Base-by-base conservation (phyloP, 2,797 vertebrate genomes). In the Tadarida brasiliensis region DNA sequence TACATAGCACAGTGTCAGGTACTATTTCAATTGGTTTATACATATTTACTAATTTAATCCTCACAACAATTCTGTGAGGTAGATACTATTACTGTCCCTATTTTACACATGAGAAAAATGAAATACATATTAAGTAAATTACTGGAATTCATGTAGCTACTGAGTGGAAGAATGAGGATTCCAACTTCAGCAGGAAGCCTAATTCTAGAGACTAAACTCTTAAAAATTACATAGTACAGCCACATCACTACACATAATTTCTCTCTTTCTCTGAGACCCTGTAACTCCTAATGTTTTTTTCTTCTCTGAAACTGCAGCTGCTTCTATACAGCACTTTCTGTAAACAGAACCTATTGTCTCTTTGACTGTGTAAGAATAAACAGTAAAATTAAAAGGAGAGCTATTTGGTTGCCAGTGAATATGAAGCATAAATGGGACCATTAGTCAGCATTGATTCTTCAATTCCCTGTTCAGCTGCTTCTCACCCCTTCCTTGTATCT, bases 351-450 rank as follows among this genome's bases (percentile, higher is more conserved):
- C 63, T 87, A 86, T 19, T 57, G 10, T 59, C 88, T 85, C 39
- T 91, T 91, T 93, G 44, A 59, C 77, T 65, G 68, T 87, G 22
- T 57, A 83, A 81, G 44, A 93, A 90, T 39, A 91, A 85, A 94
- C 47, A 49, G 35, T 94, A 94, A 92, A 96, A 92, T 88, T 86
- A 86, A 90, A 96, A 80, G 44, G n/a, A 84, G 12, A 88, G 47
- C 14, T 86, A 68, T 77, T 71, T 51, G 56, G 35, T 83, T 87
- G 59, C 7, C 24, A 90, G 54, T 61, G 56, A 90, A 84, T 57
- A 88, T 28, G 67, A 44, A 95, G 39, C 33, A 84, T 63, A 81
- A 87, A 90, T 70, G 61, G 35, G 49, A 80, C 44, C 86, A 93
- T 87, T 88, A 94, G 84, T 84, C 71, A 85, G 51, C 93, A 95